A percentile compares a stretch with the other conserved stretches of the same genome.
These are phyloP conservation scores for Cyclina sinensis DNA, from an alignment of 1,140 invertebrate species.

Conservation along the genomic window DNA sequence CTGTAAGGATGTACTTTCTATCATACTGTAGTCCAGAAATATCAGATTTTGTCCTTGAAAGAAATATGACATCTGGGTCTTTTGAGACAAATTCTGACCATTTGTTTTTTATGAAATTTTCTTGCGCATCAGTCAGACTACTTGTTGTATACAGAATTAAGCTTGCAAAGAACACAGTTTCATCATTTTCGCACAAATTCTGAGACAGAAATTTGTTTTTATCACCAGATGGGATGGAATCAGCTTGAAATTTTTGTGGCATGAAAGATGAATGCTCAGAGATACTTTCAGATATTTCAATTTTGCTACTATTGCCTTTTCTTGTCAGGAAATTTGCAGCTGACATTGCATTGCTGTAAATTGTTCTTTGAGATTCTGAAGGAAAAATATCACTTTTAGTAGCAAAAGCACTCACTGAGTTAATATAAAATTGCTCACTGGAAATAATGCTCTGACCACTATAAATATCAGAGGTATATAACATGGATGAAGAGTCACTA, in stretches of 20 bases:
- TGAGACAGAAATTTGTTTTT: neutral
- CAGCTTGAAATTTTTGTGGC: neutral
- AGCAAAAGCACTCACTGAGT: neutral
- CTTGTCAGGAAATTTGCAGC: no score
- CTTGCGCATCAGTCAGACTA: neutral
- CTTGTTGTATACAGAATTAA: neutral
- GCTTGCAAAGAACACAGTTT: conserved; percentile 26
- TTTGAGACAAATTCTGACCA: conserved; percentile 52
- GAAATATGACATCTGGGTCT: neutral
- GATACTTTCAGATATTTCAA: neutral
- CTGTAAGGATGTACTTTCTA: conserved; percentile 36
- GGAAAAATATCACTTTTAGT: no score
- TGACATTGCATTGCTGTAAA: no score
- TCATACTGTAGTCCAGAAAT: neutral
- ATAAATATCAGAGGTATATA: neutral
- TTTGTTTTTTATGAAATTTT: neutral
- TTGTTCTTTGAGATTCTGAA: no score
- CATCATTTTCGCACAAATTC: neutral
- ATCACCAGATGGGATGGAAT: neutral
- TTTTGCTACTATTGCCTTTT: no score
- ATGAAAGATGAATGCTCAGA: neutral
- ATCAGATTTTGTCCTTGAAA: neutral
- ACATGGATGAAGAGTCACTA: conserved; percentile 1
- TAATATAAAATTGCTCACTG: neutral
- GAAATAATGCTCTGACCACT: neutral